Percentiles rank a stretch among this genome's conserved stretches.
Evolutionary conservation across 2,113 vertebrate genomes (phyloP).

Genomic region (Hydrochoerus hydrochaeris): DNA sequence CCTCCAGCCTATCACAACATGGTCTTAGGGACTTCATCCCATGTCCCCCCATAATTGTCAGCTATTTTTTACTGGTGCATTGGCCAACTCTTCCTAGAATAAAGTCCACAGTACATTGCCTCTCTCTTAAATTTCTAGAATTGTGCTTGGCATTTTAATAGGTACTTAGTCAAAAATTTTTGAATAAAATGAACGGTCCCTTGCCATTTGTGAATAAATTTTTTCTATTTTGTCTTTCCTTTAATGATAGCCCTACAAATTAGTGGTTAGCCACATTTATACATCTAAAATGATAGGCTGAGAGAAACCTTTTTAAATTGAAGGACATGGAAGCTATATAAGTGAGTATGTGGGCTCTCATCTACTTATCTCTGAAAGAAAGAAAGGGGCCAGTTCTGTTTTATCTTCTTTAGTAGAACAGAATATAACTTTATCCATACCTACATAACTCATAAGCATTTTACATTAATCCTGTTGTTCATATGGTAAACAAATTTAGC

Average conservation of each 20-base stretch:
- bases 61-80: background rate
- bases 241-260: background rate
- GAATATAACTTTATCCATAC: background rate
- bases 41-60: background rate
- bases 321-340: background rate
- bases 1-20: background rate
- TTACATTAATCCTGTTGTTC: slow-evolving; percentile 24
- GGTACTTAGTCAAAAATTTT: background rate
- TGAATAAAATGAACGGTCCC: background rate
- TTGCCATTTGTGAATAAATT: background rate
- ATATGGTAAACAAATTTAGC: background rate
- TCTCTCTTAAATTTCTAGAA: slow-evolving; percentile 36
- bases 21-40: background rate
- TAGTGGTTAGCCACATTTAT: slow-evolving; percentile 1
- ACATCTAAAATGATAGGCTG: background rate
- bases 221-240: slow-evolving; percentile 42
- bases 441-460: background rate
- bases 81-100: background rate
- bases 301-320: slow-evolving; percentile 58
- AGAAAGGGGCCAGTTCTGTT: background rate
- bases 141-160: background rate
- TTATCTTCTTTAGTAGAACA: background rate
- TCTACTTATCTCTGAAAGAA: background rate
- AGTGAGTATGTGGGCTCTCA: background rate
- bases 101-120: background rate